These are phyloP conservation scores for Drosophila obscura DNA, from an alignment of 1,140 invertebrate species.

Conservation along the genomic window DNA sequence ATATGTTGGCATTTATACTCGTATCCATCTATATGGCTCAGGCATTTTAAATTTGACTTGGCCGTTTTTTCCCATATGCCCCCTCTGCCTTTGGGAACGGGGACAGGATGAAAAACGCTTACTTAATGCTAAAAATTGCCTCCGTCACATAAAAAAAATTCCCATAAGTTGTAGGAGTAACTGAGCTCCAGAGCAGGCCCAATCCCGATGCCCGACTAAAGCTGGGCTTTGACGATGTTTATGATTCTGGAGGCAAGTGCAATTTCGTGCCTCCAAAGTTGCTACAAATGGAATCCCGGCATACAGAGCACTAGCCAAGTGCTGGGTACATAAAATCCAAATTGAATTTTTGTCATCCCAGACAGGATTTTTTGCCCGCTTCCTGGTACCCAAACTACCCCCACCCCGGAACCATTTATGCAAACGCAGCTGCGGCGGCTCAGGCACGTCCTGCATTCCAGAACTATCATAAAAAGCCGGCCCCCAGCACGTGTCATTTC, in stretches of 20 bases:
- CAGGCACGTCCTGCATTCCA: slow-evolving; percentile 58
- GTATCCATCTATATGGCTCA: slow-evolving; percentile 47
- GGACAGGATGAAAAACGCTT: slow-evolving; percentile 46
- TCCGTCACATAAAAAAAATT: slow-evolving; percentile 42
- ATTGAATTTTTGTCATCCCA: slow-evolving; percentile 71
- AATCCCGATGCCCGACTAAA: slow-evolving; percentile 13
- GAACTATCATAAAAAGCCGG: slow-evolving; percentile 39
- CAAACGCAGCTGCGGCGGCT: slow-evolving; percentile 71
- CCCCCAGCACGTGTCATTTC: slow-evolving; percentile 42
- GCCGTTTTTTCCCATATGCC: slow-evolving; percentile 14
- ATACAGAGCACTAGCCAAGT: slow-evolving; percentile 22
- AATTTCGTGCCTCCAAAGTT: slow-evolving; percentile 28
- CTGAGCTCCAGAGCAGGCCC: slow-evolving; percentile 16
- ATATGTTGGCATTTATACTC: slow-evolving; percentile 65
- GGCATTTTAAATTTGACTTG: slow-evolving; percentile 62
- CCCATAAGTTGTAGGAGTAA: slow-evolving; percentile 66
- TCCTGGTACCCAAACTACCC: slow-evolving; percentile 6
- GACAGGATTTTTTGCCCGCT: slow-evolving; percentile 20
- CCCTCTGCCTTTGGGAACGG: slow-evolving; percentile 1
- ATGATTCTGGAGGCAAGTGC: slow-evolving; percentile 49
- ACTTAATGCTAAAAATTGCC: slow-evolving; percentile 59
- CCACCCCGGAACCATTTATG: slow-evolving; percentile 59
- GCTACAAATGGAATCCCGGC: slow-evolving; percentile 28
- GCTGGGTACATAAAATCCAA: slow-evolving; percentile 65
- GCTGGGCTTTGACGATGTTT: slow-evolving; percentile 62